Conservation (phyloP, 2,797 vertebrate genomes). For the Sebastiscus tertius region DNA sequence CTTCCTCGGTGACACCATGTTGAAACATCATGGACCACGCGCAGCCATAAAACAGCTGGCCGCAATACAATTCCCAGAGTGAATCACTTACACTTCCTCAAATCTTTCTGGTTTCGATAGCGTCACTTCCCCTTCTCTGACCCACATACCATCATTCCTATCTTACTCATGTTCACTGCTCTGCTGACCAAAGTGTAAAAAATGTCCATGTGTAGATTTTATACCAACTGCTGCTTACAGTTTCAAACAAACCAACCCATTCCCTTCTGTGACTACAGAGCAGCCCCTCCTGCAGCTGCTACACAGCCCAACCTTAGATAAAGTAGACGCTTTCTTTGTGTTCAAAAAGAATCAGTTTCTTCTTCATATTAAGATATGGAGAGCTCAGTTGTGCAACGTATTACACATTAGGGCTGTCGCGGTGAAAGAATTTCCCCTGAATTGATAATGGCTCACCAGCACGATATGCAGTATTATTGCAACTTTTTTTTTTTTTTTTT, state of each 20-base stretch:
- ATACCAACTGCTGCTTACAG: background rate
- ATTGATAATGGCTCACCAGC: no score
- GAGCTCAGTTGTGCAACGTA: background rate
- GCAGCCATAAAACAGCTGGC: conserved; percentile 38
- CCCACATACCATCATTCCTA: background rate
- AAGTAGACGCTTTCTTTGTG: background rate
- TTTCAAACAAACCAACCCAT: background rate
- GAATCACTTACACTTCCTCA: conserved; percentile 63
- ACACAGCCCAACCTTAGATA: background rate
- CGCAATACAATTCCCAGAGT: conserved; percentile 17
- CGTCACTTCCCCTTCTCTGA: conserved; percentile 53
- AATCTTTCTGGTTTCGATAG: conserved; percentile 24
- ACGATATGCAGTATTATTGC: no score
- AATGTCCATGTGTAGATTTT: background rate
- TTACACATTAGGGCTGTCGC: no score
- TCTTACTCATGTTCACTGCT: conserved; percentile 14
- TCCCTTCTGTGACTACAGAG: background rate
- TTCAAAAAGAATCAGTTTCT: background rate
- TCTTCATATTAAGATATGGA: background rate
- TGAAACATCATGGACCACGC: background rate
- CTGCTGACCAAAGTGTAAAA: conserved; percentile 20
- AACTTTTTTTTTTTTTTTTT: no score
- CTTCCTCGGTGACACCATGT: background rate
- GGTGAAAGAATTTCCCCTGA: no score
- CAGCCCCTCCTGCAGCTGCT: background rate